Base-by-base conservation (phyloP, 2,888 invertebrate genomes). In the Erebia palarica region DNA sequence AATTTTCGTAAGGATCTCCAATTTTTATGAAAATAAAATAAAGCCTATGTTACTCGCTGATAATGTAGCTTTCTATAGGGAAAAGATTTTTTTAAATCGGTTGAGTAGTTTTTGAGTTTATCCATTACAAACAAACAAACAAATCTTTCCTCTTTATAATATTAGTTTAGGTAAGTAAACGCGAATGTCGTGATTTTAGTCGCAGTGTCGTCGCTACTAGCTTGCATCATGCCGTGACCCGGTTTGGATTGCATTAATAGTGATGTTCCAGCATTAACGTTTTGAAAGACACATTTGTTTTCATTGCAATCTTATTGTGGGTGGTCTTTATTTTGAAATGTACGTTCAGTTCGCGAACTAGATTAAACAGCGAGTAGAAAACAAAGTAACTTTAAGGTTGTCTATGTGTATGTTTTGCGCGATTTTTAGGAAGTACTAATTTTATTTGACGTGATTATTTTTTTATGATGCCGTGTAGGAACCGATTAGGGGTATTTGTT, bases 271-370 rank as follows among this genome's bases (percentile, higher is more conserved):
- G 60, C 73, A 68, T 71, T 73, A 68, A 51, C 55, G 60, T 67
- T 73, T 73, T 73, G 67, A 69, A 73, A 72, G 71, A 51, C 65
- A 72, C 73, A 69, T 72, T 73, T 64, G 69, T 67, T 73, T 68
- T 57, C 55, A 67, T 64, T 67, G 66, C 69, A 71, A 70, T 73
- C 61, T 67, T 68, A 70, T 57, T 65, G 71, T 71, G 69, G 71
- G 64, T 66, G 71, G 69, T 63, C 69, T 64, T 16, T 16, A 53
- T 57, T 66, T 58, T 66, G 66, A 44, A 66, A 66, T 21, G 53
- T 44, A 66, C 57, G 21, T 66, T 66, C 21, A 66, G 36, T 66
- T 53, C 36, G 42, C 65, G 11, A 55, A 42, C 47, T 51, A 65
- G 65, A 63, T 63, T 49, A 63, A 63, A 49, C 63, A 49, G 13